phyloP scores from a whole-genome alignment of 2,888 invertebrate species.

The Brachylomia viminalis region DNA sequence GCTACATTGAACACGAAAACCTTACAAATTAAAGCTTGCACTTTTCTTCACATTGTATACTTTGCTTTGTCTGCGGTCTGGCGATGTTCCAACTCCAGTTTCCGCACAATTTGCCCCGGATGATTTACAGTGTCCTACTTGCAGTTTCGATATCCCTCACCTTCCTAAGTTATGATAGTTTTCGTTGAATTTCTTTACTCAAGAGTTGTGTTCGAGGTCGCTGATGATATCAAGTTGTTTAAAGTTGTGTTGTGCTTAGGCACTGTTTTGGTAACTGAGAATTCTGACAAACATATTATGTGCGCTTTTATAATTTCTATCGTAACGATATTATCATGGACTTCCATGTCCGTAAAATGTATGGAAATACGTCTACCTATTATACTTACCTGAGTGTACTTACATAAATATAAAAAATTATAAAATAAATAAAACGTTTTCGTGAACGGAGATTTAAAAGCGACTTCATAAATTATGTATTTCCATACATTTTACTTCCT shows the following conservation, averaged over 20 bases:
- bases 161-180: slow-evolving; percentile 13
- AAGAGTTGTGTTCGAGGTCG: slow-evolving; percentile 5
- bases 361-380: too few species aligned
- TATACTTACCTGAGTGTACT: too few species aligned
- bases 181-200: slow-evolving; percentile 12
- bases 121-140: slow-evolving; percentile 28
- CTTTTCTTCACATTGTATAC: slow-evolving; percentile 8
- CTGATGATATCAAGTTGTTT: background rate
- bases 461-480: too few species aligned
- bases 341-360: too few species aligned
- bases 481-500: too few species aligned
- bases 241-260: background rate
- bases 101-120: slow-evolving; percentile 19
- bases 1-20: background rate
- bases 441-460: too few species aligned
- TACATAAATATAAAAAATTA: too few species aligned
- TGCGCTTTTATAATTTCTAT: too few species aligned
- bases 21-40: background rate
- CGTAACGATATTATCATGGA: too few species aligned
- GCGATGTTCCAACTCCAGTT: slow-evolving; percentile 28
- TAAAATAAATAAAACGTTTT: too few species aligned
- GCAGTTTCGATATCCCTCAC: slow-evolving; percentile 32
- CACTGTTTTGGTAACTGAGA: background rate
- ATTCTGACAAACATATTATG: background rate
- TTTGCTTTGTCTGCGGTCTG: slow-evolving; percentile 2